Base-by-base conservation (phyloP, 2,888 invertebrate species). In the Sceliomorpha sp. region DNA sequence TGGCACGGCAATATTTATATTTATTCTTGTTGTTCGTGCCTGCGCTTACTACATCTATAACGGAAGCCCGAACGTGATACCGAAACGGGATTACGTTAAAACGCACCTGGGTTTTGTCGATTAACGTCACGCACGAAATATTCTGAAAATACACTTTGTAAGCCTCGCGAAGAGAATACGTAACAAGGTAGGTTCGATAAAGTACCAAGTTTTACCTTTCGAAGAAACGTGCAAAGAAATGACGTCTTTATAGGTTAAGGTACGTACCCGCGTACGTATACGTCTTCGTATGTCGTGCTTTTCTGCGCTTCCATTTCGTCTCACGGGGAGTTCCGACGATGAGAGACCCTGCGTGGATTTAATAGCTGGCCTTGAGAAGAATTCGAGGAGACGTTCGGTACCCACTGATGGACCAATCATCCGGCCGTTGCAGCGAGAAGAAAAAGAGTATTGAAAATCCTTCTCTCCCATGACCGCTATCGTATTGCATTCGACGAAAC, bases 281-380 rank as follows among this genome's bases (percentile, higher is more conserved):
- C 7, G 8, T 29, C 7, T 13, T n/a, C 7, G 10, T 12, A 40
- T 26, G 40, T 26, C 40, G 1, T 40, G 8, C n/a, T 40, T 40
- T 26, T 26, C 0, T 40, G 24, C 12, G 8, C 26, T 5, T 40
- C n/a, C 9, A 4, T 26, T 12, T 39, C 14, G 20, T 31, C 39
- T 24, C 27, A 2, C 36, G 29, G 47, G 56, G 47, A 45, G 47
- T 24, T 29, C 37, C 31, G 1, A 26, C 8, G 7, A 24, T 31
- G n/a, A 34, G 3, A 34, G 8, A 32, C 17, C 10, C 45, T 39
- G 68, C 70, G 44, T 70, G 59, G 47, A 73, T 63, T 75, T 77
- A 78, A 80, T 76, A 75, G 75, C 67, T 72, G 66, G 72, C 72
- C 70, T 73, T 75, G 72, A 62, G 51, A 70, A 59, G 69, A 72